Evolutionary conservation across 2,888 invertebrate genomes (phyloP).

Genomic region (Seira ritae): DNA sequence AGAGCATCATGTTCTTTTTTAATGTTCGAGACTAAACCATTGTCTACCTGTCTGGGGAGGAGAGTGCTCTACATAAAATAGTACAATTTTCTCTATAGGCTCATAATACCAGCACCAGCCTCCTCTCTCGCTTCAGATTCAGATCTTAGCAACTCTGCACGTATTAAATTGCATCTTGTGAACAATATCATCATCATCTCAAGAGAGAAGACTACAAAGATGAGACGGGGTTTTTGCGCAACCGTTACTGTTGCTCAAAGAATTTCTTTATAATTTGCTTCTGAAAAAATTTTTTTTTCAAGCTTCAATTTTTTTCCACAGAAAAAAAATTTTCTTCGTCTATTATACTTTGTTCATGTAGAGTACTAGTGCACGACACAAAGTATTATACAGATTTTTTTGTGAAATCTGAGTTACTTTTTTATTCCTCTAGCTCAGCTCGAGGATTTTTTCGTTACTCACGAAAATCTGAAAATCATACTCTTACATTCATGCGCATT

Average conservation of each 20-base stretch:
- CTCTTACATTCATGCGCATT: slow-evolving; percentile 33
- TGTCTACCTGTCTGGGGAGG: slow-evolving; percentile 9
- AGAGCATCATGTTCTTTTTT: background rate
- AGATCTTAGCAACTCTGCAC: background rate
- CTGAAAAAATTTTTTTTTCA: slow-evolving; percentile 49
- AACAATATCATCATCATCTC: background rate
- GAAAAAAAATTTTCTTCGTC: background rate
- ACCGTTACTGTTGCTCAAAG: too few relatives aligned
- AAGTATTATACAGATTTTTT: slow-evolving; percentile 20
- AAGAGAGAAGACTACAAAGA: too few relatives aligned
- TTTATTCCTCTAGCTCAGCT: slow-evolving; percentile 40
- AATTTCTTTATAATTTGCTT: slow-evolving; percentile 1
- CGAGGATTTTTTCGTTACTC: slow-evolving; percentile 64
- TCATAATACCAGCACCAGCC: background rate
- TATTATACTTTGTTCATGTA: background rate
- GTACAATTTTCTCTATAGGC: slow-evolving; percentile 16
- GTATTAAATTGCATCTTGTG: background rate
- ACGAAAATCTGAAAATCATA: slow-evolving; percentile 56
- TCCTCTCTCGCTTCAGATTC: background rate
- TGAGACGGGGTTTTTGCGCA: too few relatives aligned
- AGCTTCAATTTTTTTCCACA: slow-evolving; percentile 13
- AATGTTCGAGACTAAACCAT: slow-evolving; percentile 33
- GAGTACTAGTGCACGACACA: slow-evolving; percentile 43
- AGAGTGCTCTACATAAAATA: slow-evolving; percentile 60
- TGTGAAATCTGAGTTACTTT: slow-evolving; percentile 46